phyloP scores from a whole-genome alignment of 1,140 invertebrate species.

The Probaryconus sp. region DNA sequence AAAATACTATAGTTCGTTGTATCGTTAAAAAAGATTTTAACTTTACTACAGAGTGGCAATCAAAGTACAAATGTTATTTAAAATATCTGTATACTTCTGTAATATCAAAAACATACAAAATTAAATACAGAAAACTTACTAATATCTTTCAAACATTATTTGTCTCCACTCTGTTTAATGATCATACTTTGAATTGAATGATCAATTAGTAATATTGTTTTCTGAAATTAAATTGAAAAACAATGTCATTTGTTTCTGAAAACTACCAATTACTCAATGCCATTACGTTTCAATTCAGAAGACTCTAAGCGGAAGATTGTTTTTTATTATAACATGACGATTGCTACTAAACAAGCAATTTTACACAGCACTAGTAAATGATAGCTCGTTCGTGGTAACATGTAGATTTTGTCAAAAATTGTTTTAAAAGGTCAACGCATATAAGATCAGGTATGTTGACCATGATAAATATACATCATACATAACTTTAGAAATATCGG shows the following conservation, averaged over 20 bases:
- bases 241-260: neutral
- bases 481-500: conserved; percentile 17
- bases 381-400: conserved; percentile 30
- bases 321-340: conserved; percentile 26
- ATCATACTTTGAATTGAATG: too few relatives aligned
- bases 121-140: too few relatives aligned
- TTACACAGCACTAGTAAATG: conserved; percentile 31
- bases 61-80: neutral
- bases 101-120: too few relatives aligned
- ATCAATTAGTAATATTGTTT: too few relatives aligned
- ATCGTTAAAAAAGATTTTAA: too few relatives aligned
- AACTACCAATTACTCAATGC: neutral
- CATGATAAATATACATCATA: conserved; percentile 12
- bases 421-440: conserved; percentile 34
- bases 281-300: conserved; percentile 29
- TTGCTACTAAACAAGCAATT: conserved; percentile 34
- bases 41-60: neutral
- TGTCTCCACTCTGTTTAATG: too few relatives aligned
- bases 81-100: too few relatives aligned
- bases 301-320: conserved; percentile 32
- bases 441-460: conserved; percentile 52
- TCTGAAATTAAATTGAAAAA: neutral
- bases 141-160: too few relatives aligned
- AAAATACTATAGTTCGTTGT: too few relatives aligned
- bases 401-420: conserved; percentile 28